Base-by-base conservation (phyloP, 2,888 invertebrate species). In the Eulithis testata region DNA sequence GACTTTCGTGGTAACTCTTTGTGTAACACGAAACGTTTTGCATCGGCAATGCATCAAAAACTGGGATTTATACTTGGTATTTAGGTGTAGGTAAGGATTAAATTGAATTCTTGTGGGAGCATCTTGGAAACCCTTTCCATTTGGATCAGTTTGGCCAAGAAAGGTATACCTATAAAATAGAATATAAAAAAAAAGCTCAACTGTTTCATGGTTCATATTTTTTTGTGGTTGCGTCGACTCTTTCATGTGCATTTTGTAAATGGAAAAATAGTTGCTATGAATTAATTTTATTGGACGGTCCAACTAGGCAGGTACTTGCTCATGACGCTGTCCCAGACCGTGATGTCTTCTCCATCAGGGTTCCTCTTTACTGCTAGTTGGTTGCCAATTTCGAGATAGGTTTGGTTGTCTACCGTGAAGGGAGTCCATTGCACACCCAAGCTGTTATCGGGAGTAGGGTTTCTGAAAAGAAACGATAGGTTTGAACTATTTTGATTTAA, bases 311-410 rank as follows among this genome's bases (percentile, higher is more conserved):
- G 72, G 60, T 80, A 81, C 64, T 83, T 68, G 14, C 72, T 76
- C 60, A 76, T 80, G 14, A 84, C 72, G 0, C 61, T 66, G 49
- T 87, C 83, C 85, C 86, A 88, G 14, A 85, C 77, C 1, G 79
- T 70, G 0, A 82, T 66, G 3, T 84, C 80, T 60, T 84, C 81
- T 7, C 76, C 75, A 2, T 86, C 82, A 0, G 84, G 83, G 56
- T 60, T 84, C 79, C 4, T 77, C 74, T 11, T 86, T 80, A 1
- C 80, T 81, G 54, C 53, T 3, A 89, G 73, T 47, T 70, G 37
- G 58, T 83, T 79, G 0, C 82, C 79, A 8, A 83, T 78, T 11
- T 83, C 77, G 62, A 77, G 40, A 50, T 74, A 77, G 31, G 55
- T 50, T 31, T 74, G 70, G 11, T 74, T 51, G 7, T 73, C 57